These are phyloP conservation scores for Mesitornis unicolor DNA, from an alignment of 2,113 vertebrate genomes.

Conservation along the genomic window DNA sequence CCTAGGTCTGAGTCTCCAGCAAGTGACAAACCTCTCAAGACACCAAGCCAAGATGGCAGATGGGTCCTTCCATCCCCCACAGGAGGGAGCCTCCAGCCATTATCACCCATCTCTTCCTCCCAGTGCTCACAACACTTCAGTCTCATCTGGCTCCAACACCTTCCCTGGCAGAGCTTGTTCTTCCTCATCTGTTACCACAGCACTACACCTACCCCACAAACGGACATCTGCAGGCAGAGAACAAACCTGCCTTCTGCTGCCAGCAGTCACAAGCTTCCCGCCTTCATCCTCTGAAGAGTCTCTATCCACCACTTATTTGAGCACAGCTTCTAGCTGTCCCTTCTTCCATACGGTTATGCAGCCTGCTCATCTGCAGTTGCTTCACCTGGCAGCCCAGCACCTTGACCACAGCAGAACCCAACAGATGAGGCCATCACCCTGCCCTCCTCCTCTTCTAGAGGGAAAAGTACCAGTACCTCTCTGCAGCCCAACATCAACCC, in stretches of 20 bases:
- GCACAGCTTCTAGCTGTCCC: background rate
- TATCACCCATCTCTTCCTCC: background rate
- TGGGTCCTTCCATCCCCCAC: background rate
- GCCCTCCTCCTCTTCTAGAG: background rate
- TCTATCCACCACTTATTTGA: background rate
- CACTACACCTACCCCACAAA: background rate
- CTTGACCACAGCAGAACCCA: background rate
- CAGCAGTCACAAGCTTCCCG: background rate
- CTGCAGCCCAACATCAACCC: background rate
- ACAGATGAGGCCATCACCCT: background rate
- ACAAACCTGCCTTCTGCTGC: background rate
- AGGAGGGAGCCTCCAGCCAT: background rate
- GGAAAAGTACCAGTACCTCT: background rate
- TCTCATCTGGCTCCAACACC: background rate
- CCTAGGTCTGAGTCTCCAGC: background rate
- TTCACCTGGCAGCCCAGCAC: background rate
- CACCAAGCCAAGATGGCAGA: background rate
- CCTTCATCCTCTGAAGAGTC: background rate
- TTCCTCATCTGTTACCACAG: constrained; percentile 20
- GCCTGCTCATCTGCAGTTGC: background rate
- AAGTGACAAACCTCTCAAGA: background rate
- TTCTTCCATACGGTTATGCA: background rate
- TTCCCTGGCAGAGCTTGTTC: background rate
- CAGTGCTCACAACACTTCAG: background rate
- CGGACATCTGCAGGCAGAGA: constrained; percentile 14